These are phyloP conservation scores for Corythaeola cristata DNA, from an alignment of 2,113 vertebrate genomes.

Conservation along the genomic window DNA sequence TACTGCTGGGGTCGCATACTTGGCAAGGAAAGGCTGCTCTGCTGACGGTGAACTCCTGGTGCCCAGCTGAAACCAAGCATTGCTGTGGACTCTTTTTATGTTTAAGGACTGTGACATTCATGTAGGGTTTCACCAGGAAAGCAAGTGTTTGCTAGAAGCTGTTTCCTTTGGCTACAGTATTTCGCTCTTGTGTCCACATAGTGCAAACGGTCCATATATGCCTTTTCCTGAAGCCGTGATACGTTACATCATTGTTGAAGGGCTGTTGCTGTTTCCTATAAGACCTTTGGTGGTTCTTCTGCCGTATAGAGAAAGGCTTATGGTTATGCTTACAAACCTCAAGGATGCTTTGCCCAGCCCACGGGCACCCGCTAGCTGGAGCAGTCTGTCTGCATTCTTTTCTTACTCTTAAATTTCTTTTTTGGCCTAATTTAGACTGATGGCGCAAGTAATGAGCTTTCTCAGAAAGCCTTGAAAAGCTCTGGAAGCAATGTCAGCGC, in stretches of 20 bases:
- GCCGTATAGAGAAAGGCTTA: background rate
- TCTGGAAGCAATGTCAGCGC: background rate
- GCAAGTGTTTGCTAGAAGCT: background rate
- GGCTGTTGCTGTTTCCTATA: background rate
- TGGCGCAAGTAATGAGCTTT: conserved; percentile 4
- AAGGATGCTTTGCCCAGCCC: background rate
- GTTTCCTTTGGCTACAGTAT: background rate
- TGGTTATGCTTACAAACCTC: background rate
- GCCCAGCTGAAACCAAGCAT: background rate
- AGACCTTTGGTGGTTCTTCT: background rate
- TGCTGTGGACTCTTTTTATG: background rate
- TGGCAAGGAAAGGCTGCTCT: background rate
- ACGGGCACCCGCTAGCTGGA: background rate
- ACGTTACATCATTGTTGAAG: accelerated
- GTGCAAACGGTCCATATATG: background rate
- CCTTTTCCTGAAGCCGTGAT: background rate
- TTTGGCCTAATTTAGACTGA: conserved; percentile 11
- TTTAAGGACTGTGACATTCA: background rate
- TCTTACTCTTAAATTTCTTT: background rate
- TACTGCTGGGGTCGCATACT: accelerated
- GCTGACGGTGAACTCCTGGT: accelerated
- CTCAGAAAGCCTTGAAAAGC: background rate
- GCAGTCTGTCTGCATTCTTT: background rate
- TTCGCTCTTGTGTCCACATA: background rate
- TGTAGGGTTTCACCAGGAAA: background rate